Evolutionary conservation across 2,113 vertebrate genomes (phyloP).

Genomic region (Falcunculus frontatus): DNA sequence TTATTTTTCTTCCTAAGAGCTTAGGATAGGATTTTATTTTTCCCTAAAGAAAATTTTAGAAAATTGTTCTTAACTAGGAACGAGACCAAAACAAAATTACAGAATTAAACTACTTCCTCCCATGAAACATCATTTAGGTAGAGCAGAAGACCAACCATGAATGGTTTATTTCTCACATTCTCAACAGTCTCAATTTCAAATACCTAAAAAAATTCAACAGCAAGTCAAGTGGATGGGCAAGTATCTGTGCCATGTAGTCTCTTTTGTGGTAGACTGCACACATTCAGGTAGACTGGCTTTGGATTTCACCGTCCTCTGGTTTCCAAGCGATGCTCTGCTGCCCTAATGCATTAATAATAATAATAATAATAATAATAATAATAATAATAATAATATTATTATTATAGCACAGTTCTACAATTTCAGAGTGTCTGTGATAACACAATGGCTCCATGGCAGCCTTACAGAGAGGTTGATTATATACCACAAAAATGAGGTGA

Average conservation of each 20-base stretch:
- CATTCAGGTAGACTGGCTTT: neutral
- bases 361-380: no score
- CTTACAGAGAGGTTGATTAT: neutral
- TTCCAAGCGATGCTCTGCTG: neutral
- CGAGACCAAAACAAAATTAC: neutral
- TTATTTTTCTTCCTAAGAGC: neutral
- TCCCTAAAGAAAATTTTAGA: no score
- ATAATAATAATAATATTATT: no score
- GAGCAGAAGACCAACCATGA: neutral
- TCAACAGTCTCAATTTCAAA: neutral
- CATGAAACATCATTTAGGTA: neutral
- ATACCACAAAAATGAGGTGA: neutral
- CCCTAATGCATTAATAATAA: fast-evolving
- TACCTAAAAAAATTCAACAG: neutral
- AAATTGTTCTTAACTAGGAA: neutral
- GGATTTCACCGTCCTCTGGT: neutral
- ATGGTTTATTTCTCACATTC: neutral
- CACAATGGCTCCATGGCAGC: neutral
- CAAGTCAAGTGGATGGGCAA: neutral
- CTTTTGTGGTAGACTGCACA: neutral
- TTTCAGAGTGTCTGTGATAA: neutral
- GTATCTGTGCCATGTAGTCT: neutral
- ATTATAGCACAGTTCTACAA: neutral
- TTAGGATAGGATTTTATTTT: neutral
- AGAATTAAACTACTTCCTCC: neutral